Conservation (phyloP, 2,113 vertebrate species). For the Suricata suricatta region DNA sequence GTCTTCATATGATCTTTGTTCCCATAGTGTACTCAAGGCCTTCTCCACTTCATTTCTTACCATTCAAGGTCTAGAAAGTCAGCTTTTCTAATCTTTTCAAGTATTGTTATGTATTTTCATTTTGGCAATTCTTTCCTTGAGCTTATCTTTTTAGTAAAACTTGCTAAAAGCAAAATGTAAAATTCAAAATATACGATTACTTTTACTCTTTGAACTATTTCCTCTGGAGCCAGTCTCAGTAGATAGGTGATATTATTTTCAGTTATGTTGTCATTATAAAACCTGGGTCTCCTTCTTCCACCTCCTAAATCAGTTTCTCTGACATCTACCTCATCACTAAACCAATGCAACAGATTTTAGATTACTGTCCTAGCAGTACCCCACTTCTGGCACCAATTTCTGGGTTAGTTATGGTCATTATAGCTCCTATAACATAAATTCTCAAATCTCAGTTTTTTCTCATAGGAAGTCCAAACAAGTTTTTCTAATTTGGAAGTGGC, state of each 20-base stretch:
- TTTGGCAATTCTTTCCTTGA: slow-evolving; percentile 24
- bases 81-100: background rate
- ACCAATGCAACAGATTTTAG: background rate
- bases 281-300: background rate
- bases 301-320: background rate
- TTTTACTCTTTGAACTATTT: slow-evolving; percentile 46
- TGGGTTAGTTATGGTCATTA: background rate
- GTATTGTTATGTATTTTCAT: background rate
- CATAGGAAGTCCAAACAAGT: background rate
- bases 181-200: background rate
- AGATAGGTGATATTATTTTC: background rate
- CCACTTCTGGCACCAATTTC: background rate
- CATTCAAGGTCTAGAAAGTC: background rate
- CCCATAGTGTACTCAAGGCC: background rate
- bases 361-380: background rate
- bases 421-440: background rate
- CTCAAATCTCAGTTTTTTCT: slow-evolving; percentile 31
- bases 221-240: background rate
- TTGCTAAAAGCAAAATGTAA: slow-evolving; percentile 28
- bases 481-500: background rate
- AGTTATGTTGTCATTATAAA: background rate
- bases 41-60: background rate
- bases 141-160: background rate
- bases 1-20: background rate
- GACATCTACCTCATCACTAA: background rate